phyloP scores from a whole-genome alignment of 2,113 vertebrate species.

The Ailurus styani region DNA sequence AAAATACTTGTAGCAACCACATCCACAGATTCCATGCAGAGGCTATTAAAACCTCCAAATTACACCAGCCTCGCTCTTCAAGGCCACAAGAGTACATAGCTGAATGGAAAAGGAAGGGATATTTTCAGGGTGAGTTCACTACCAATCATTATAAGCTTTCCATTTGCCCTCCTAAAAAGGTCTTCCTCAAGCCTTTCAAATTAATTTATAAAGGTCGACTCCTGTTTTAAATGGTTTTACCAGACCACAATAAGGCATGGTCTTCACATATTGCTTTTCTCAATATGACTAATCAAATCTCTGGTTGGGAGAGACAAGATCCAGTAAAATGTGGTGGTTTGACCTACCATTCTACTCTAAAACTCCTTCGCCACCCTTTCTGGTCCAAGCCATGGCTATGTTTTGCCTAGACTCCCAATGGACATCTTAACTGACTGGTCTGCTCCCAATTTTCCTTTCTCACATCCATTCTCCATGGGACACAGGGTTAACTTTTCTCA shows the following conservation, averaged over 20 bases:
- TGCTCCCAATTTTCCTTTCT: background rate
- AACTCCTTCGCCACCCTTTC: background rate
- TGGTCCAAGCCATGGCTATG: background rate
- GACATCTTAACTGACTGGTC: background rate
- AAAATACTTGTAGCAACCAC: constrained; percentile 62
- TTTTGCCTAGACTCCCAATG: background rate
- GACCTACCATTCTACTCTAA: background rate
- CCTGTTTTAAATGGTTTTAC: constrained; percentile 43
- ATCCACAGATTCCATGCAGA: constrained; percentile 50
- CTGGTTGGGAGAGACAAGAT: background rate
- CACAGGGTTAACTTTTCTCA: background rate
- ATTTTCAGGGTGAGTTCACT: constrained; percentile 50
- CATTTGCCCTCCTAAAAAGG: constrained; percentile 53
- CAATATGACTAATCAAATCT: constrained; percentile 3
- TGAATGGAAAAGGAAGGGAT: constrained; percentile 63
- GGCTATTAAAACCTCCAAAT: constrained; percentile 59
- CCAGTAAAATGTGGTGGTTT: constrained; percentile 5
- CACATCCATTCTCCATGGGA: background rate
- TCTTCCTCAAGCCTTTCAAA: constrained; percentile 1
- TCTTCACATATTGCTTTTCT: constrained; percentile 36
- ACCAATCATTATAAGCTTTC: constrained; percentile 44
- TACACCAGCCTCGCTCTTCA: constrained; percentile 11
- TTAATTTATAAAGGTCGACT: constrained; percentile 47
- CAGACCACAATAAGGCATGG: background rate
- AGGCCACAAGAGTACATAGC: constrained; percentile 44